Evolutionary conservation across 2,888 invertebrate genomes (phyloP), one percentile per base, ranked within the genome.

Genomic region (Hesperia comma): DNA sequence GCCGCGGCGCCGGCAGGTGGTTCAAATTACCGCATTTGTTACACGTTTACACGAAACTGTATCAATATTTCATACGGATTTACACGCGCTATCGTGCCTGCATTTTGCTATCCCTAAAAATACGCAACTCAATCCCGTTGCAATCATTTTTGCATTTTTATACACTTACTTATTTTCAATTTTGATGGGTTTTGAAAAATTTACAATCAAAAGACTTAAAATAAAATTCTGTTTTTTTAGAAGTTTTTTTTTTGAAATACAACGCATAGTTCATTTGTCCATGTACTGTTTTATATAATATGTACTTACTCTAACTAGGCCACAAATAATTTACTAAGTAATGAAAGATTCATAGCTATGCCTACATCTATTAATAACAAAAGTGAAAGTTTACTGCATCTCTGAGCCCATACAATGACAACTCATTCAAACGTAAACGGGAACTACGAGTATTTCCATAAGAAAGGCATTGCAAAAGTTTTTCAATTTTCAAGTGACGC

Each of bases 1-100:
- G 79, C 75, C 78, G 83, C 84, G 83, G 80, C 79, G 77, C 75
- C 80, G 76, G 84, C 92, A 92, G 92, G 92, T 92, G 92, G 85
- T 85, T 88, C 82, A 86, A 92, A 92, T 92, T 91, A 92, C 92
- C 91, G 88, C 92, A 92, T 92, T 92, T 92, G 92, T 92, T 92
- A 92, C 91, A 90, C 92, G 92, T 91, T 92, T 91, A 91, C 92
- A 90, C 89, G 88, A 90, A 92, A 92, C 92, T 92, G 92, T 92
- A 92, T 92, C 92, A 92, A 92, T 92, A 92, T 92, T 90, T 92
- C 91, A 92, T 88, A 85, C 85, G 89, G 89, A 92, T 92, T 91
- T 92, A 90, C 90, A 88, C 88, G 77, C 85, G 84, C 87, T 83
- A 90, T 89, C 85, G 87, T 84, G 85, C 84, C 87, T 90, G 87